Conservation (phyloP, 1,140 invertebrate species). For the Leptestheria dahalacensis region DNA sequence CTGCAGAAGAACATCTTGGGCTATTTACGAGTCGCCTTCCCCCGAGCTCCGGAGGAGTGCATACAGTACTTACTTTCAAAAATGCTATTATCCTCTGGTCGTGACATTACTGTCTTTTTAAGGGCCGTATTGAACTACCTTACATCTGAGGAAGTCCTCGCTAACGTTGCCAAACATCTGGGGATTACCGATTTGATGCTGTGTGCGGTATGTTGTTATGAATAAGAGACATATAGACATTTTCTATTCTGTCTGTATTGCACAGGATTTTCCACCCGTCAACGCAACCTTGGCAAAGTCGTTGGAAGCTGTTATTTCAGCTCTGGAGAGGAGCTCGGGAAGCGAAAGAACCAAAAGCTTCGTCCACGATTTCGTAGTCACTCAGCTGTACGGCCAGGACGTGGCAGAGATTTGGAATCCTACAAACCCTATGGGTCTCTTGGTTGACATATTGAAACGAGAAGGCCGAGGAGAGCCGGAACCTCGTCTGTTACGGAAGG, state of each 20-base stretch:
- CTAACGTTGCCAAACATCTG: slow-evolving; percentile 50
- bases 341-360: slow-evolving; percentile 48
- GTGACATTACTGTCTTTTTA: slow-evolving; percentile 21
- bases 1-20: slow-evolving; percentile 38
- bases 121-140: slow-evolving; percentile 48
- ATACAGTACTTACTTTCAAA: slow-evolving; percentile 27
- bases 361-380: slow-evolving; percentile 71
- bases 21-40: slow-evolving; percentile 44
- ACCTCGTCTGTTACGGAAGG: slow-evolving; percentile 58
- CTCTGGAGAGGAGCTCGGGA: slow-evolving; percentile 46
- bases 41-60: slow-evolving; percentile 53
- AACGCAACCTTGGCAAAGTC: slow-evolving; percentile 49
- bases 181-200: slow-evolving; percentile 70
- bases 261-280: slow-evolving; percentile 58
- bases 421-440: slow-evolving; percentile 50
- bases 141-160: slow-evolving; percentile 43
- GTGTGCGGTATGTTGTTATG: slow-evolving; percentile 39
- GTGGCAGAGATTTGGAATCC: slow-evolving; percentile 67
- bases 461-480: slow-evolving; percentile 42
- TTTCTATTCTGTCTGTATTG: slow-evolving; percentile 22
- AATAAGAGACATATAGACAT: slow-evolving; percentile 15
- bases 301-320: slow-evolving; percentile 67
- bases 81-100: slow-evolving; percentile 13
- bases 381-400: slow-evolving; percentile 62
- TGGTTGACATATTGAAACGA: slow-evolving; percentile 42